Conservation (phyloP, 2,888 invertebrate genomes). For the Hofmannophila pseudospretella region DNA sequence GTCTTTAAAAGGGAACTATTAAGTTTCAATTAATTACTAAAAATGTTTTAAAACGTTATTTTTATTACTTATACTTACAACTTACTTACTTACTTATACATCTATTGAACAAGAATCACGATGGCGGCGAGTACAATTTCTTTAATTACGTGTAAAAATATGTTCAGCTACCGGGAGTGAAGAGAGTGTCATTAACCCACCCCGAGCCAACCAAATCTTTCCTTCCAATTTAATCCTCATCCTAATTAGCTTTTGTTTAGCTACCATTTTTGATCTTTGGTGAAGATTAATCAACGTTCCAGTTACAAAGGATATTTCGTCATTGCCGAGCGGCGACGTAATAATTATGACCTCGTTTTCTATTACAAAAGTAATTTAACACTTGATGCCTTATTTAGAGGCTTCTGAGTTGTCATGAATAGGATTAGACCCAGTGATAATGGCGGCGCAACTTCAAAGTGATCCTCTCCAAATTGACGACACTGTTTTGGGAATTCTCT, state of each 20-base stretch:
- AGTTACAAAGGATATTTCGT: conserved; percentile 4
- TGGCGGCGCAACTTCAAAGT: not conserved
- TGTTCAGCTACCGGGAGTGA: no score
- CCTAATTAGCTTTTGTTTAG: conserved; percentile 3
- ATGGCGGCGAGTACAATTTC: no score
- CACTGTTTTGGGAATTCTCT: not conserved
- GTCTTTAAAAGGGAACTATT: no score
- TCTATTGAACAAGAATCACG: no score
- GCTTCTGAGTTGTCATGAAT: conserved; percentile 4
- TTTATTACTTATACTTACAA: no score
- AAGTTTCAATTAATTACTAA: no score
- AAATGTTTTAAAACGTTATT: no score
- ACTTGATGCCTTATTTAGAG: conserved; percentile 2
- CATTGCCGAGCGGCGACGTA: not conserved
- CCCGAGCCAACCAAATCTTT: not conserved
- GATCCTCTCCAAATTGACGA: not conserved
- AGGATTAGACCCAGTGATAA: conserved; percentile 2
- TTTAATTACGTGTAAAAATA: no score
- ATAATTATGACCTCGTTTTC: conserved; percentile 7
- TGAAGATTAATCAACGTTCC: conserved; percentile 4
- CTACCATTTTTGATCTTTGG: conserved; percentile 1
- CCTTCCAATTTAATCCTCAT: not conserved
- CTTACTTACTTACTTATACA: no score
- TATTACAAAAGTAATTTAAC: conserved; percentile 6
- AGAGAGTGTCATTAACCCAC: not conserved